Evolutionary conservation across 2,113 vertebrate species (phyloP), one percentile per base, ranked within the genome.

Genomic region (Amblyornis subalaris): DNA sequence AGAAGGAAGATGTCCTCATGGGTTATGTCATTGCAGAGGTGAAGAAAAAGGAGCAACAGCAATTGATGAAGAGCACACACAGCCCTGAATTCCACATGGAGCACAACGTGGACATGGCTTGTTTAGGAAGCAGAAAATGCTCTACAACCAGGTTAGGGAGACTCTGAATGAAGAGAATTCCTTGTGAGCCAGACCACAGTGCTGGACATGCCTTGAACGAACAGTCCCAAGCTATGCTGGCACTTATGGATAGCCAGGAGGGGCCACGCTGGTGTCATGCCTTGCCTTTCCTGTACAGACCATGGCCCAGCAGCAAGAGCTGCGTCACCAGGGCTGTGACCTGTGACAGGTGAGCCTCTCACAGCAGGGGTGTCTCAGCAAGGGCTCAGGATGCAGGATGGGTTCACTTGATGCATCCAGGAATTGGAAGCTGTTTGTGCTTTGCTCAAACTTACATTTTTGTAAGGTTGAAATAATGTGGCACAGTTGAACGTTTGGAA

Each of bases 111-210:
- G 58, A 33, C 13, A 0, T 31, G 3, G 10, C 19, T 80, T 9
- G 1, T 53, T 54, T 40, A 10, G 40, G 54, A 82, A 65, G 33
- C 47, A 51, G 14, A 33, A 35, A 38, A 50, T 35, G 23, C 14
- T 55, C 4, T 21, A 10, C 0, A 4, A 0, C 3, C 0, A 0
- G 7, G 8, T 26, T 44, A 69, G 69, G 55, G 75, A 75, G 77
- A 40, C 44, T 25, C 16, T 22, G 61, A 38, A 36, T 0, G 6
- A 38, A 55, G 50, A 35, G 3, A 65, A 35, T 21, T 71, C 4
- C 0, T 23, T 2, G 2, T n/a, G 31, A 64, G 35, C 33, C 40
- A 62, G 38, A 45, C 6, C 8, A 31, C 38, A 4, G 0, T 22
- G 33, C 23, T 71, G 62, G 54, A 60, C 6, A 0, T 10, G 57